Conservation (phyloP, 2,888 invertebrate species). For the Carterocephalus palaemon region DNA sequence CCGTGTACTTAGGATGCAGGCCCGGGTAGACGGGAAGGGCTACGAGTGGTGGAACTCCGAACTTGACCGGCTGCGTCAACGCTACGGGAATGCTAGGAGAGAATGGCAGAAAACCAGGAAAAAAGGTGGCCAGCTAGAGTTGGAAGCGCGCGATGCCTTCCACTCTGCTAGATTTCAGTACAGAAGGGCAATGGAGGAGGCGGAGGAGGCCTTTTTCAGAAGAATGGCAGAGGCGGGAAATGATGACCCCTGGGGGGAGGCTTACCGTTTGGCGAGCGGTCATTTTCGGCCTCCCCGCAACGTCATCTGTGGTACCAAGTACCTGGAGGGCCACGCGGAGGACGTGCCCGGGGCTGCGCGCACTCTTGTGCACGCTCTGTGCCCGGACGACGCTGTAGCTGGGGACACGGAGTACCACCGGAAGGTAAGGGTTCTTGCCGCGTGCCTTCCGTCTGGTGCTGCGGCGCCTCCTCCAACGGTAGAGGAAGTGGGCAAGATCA, state of each 20-base stretch:
- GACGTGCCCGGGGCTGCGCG: slow-evolving; percentile 27
- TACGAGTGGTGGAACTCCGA: slow-evolving; percentile 29
- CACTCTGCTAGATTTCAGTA: slow-evolving; percentile 5
- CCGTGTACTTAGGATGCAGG: slow-evolving; percentile 10
- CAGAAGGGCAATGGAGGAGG: slow-evolving; percentile 18
- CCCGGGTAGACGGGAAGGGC: background rate
- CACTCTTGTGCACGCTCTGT: slow-evolving; percentile 30
- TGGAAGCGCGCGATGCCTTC: background rate
- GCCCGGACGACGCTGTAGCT: slow-evolving; percentile 35
- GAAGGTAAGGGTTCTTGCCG: slow-evolving; percentile 28
- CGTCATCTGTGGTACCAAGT: slow-evolving; percentile 24
- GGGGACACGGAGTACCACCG: slow-evolving; percentile 32
- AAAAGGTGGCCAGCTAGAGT: background rate
- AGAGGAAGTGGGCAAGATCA: slow-evolving; percentile 23
- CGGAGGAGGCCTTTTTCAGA: slow-evolving; percentile 15
- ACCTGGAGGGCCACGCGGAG: slow-evolving; percentile 9
- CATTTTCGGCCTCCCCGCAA: slow-evolving; percentile 24
- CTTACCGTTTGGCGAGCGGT: slow-evolving; percentile 24
- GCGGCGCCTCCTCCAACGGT: slow-evolving; percentile 23
- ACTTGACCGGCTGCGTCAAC: slow-evolving; percentile 13
- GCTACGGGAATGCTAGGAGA: slow-evolving; percentile 7
- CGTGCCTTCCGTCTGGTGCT: slow-evolving; percentile 28
- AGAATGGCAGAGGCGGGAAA: slow-evolving; percentile 25
- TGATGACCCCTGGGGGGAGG: slow-evolving; percentile 28
- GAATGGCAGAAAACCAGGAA: slow-evolving; percentile 25